These are phyloP conservation scores for Argynnis bischoffii DNA, from an alignment of 2,888 invertebrate species.

Conservation along the genomic window DNA sequence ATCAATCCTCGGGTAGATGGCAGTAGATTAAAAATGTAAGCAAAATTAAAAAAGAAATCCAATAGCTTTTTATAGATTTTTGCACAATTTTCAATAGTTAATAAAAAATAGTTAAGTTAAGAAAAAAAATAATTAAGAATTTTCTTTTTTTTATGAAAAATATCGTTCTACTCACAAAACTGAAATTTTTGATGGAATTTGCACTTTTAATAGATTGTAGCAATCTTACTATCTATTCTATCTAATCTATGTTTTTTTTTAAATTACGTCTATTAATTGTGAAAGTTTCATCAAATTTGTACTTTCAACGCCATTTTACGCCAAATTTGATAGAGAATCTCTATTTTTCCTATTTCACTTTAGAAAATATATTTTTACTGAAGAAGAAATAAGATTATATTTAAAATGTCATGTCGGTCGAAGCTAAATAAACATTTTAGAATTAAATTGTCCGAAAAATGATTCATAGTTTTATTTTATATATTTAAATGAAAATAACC, in stretches of 20 bases:
- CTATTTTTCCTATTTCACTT: slow-evolving; percentile 28
- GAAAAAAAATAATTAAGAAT: no score
- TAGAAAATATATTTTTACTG: slow-evolving; percentile 11
- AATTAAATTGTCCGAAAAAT: no score
- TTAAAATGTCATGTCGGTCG: slow-evolving; percentile 17
- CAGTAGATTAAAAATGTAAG: background rate
- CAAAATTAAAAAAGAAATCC: background rate
- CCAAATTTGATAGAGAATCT: slow-evolving; percentile 16
- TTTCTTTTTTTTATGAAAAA: background rate
- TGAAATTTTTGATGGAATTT: background rate
- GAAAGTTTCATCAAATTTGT: background rate
- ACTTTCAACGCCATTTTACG: background rate
- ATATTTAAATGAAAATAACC: background rate
- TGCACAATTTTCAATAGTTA: slow-evolving; percentile 27
- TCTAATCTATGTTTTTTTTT: background rate
- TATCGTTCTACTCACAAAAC: background rate
- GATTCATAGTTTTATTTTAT: background rate
- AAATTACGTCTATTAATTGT: background rate
- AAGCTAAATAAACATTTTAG: background rate
- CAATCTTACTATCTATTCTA: no score
- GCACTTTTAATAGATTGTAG: background rate
- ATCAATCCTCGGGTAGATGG: slow-evolving; percentile 2
- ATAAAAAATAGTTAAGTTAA: background rate
- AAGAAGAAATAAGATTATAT: background rate
- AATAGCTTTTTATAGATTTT: slow-evolving; percentile 28